These are phyloP conservation scores for Erethizon dorsatum DNA, from an alignment of 2,797 vertebrate genomes.

Conservation along the genomic window DNA sequence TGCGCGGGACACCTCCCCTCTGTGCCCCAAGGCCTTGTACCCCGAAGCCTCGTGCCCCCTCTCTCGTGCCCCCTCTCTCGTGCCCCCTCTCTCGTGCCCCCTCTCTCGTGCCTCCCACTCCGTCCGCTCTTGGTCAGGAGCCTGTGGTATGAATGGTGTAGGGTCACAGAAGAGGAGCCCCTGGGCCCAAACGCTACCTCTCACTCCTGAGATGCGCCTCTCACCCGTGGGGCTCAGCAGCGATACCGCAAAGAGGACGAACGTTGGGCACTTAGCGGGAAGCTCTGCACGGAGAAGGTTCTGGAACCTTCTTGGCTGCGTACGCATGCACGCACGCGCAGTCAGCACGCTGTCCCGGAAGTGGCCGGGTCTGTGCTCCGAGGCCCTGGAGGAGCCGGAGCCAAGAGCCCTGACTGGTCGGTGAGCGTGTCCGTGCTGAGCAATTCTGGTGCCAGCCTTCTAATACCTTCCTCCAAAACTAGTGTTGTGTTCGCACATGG, in stretches of 20 bases:
- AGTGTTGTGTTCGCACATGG: no score
- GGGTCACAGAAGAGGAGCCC: not conserved
- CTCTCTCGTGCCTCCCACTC: not conserved
- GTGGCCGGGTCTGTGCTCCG: not conserved
- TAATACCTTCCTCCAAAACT: not conserved
- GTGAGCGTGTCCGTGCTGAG: not conserved
- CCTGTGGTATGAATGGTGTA: not conserved
- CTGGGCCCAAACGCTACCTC: not conserved
- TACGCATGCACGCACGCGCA: slow-evolving; percentile 58
- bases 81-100: no score
- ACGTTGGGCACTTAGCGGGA: accelerated
- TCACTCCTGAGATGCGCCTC: not conserved
- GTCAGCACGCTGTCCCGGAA: accelerated
- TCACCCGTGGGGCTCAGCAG: not conserved
- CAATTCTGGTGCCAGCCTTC: not conserved
- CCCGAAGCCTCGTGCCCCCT: not conserved
- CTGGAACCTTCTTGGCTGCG: slow-evolving; percentile 59
- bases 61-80: no score
- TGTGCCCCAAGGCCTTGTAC: no score
- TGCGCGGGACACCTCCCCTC: not conserved
- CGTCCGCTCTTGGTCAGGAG: not conserved
- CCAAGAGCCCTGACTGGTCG: not conserved
- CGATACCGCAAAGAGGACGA: no score
- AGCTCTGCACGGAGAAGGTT: not conserved
- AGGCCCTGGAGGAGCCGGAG: no score